These are phyloP conservation scores for Melolontha melolontha DNA, from an alignment of 2,888 invertebrate genomes.

Conservation along the genomic window DNA sequence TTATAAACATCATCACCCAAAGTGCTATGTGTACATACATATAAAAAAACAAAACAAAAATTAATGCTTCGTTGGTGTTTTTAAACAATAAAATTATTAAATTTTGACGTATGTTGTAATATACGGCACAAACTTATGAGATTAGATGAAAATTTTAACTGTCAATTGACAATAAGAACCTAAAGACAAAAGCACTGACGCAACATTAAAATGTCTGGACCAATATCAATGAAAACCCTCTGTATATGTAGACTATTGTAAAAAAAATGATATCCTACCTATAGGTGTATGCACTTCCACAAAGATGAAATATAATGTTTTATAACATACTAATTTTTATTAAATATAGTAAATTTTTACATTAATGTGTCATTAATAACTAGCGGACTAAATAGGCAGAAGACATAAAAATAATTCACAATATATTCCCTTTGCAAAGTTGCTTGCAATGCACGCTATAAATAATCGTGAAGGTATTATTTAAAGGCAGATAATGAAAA, in stretches of 20 bases:
- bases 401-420: too few relatives aligned
- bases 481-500: too few relatives aligned
- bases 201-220: slow-evolving; percentile 30
- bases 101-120: too few relatives aligned
- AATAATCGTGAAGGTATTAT: too few relatives aligned
- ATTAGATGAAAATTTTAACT: slow-evolving; percentile 4
- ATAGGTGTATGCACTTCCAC: background rate
- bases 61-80: slow-evolving; percentile 33
- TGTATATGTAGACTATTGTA: slow-evolving; percentile 16
- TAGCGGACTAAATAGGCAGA: too few relatives aligned
- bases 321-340: background rate
- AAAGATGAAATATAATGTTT: background rate
- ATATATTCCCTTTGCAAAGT: too few relatives aligned
- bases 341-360: too few relatives aligned
- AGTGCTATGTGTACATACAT: slow-evolving; percentile 36
- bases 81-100: background rate
- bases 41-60: slow-evolving; percentile 7
- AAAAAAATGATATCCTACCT: slow-evolving; percentile 14
- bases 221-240: slow-evolving; percentile 27
- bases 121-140: background rate
- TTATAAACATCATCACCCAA: slow-evolving; percentile 38
- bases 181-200: slow-evolving; percentile 21
- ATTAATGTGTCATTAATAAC: too few relatives aligned
- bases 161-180: slow-evolving; percentile 18
- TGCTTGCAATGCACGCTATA: too few relatives aligned